These are phyloP conservation scores for Idris sp. DNA, from an alignment of 1,140 invertebrate species.

Conservation along the genomic window DNA sequence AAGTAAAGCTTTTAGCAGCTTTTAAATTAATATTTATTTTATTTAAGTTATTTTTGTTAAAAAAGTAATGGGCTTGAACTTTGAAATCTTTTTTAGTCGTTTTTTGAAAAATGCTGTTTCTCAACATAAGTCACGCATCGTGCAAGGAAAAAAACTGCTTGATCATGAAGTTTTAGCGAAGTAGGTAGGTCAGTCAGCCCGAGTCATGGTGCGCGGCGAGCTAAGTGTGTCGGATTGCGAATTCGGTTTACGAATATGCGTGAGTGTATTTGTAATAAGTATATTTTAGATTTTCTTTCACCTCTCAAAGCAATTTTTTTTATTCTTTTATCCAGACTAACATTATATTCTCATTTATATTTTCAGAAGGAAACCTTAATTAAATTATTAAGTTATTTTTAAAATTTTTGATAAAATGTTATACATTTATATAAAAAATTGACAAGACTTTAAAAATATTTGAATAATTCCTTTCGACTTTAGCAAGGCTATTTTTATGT, in stretches of 20 bases:
- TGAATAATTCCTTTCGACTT: slow-evolving; percentile 29
- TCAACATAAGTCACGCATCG: slow-evolving; percentile 24
- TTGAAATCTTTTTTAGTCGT: too few relatives aligned
- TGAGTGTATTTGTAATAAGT: slow-evolving; percentile 55
- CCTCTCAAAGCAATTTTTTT: too few relatives aligned
- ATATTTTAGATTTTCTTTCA: slow-evolving; percentile 19
- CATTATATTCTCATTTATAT: too few relatives aligned
- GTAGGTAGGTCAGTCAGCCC: slow-evolving; percentile 47
- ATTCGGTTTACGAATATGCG: slow-evolving; percentile 58
- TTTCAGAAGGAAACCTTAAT: too few relatives aligned
- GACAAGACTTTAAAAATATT: slow-evolving; percentile 23
- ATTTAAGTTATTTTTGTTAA: too few relatives aligned
- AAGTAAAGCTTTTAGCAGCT: too few relatives aligned
- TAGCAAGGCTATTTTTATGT: slow-evolving; percentile 42
- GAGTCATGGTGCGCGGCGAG: slow-evolving; percentile 35
- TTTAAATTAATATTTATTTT: too few relatives aligned
- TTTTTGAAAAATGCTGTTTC: slow-evolving; percentile 12
- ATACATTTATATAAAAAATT: too few relatives aligned
- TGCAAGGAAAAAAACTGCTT: slow-evolving; percentile 39
- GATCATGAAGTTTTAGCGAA: slow-evolving; percentile 57
- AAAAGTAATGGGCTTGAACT: too few relatives aligned
- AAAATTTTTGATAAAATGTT: too few relatives aligned
- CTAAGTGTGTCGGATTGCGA: slow-evolving; percentile 61
- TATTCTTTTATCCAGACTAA: too few relatives aligned
- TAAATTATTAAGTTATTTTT: too few relatives aligned